These are phyloP conservation scores for Acronicta alni DNA, from an alignment of 2,888 invertebrate genomes.

Conservation along the genomic window DNA sequence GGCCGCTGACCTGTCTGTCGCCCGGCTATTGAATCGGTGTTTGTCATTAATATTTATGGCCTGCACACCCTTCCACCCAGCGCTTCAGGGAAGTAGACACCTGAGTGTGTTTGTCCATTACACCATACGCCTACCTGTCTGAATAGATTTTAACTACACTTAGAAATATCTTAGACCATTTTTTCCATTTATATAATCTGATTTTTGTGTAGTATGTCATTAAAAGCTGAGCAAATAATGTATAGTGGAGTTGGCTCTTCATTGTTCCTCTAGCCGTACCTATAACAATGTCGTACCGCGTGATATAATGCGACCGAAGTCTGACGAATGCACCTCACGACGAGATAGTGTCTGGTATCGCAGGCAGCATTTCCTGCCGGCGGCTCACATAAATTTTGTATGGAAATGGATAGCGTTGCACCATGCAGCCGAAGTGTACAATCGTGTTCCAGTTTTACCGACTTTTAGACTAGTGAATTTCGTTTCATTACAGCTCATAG, in stretches of 20 bases:
- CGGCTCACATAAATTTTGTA: conserved; percentile 74
- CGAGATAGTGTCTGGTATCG: conserved; percentile 67
- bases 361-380: conserved; percentile 70
- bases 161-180: conserved; percentile 44
- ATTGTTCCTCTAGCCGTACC: conserved; percentile 37
- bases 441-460: conserved; percentile 50
- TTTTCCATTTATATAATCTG: conserved; percentile 31
- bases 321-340: conserved; percentile 63
- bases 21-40: conserved; percentile 79
- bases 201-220: conserved; percentile 30
- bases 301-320: conserved; percentile 61
- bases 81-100: conserved; percentile 79
- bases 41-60: conserved; percentile 87
- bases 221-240: conserved; percentile 39
- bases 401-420: conserved; percentile 70
- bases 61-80: conserved; percentile 74
- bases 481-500: conserved; percentile 3
- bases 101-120: conserved; percentile 77
- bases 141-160: conserved; percentile 63
- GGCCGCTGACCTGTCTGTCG: conserved; percentile 82
- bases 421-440: conserved; percentile 59
- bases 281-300: conserved; percentile 59
- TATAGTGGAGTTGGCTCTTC: conserved; percentile 25
- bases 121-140: conserved; percentile 62
- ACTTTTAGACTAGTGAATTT: conserved; percentile 17